These are phyloP conservation scores for Lagopus muta DNA, from an alignment of 2,113 vertebrate species.

Conservation along the genomic window DNA sequence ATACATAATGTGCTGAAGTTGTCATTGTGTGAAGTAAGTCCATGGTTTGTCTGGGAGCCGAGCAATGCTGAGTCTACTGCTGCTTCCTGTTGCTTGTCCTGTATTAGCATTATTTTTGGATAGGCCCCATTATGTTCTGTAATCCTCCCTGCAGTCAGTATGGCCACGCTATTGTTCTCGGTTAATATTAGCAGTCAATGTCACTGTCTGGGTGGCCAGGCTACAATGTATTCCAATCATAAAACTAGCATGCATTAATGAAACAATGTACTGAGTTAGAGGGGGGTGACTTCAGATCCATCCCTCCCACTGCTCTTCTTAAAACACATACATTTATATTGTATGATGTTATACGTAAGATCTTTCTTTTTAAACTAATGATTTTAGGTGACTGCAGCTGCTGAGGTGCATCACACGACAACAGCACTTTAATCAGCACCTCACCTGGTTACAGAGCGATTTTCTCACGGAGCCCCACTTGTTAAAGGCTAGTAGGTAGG, in stretches of 20 bases:
- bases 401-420: constrained; percentile 25
- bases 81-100: constrained; percentile 92
- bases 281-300: not conserved
- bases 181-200: constrained; percentile 85
- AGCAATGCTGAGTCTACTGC: constrained; percentile 92
- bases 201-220: constrained; percentile 84
- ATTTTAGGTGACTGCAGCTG: constrained; percentile 48
- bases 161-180: constrained; percentile 88
- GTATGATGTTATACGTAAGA: not conserved
- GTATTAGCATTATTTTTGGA: constrained; percentile 91
- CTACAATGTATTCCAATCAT: constrained; percentile 71
- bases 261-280: not conserved
- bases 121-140: constrained; percentile 89
- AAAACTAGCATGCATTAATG: constrained; percentile 65
- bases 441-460: constrained; percentile 67
- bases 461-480: constrained; percentile 76
- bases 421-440: constrained; percentile 36
- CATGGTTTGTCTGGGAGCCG: constrained; percentile 82
- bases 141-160: constrained; percentile 93
- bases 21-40: constrained; percentile 81
- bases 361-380: not conserved
- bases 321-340: not conserved
- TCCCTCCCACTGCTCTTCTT: not conserved
- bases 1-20: constrained; percentile 81
- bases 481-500: constrained; percentile 59